Evolutionary conservation across 2,797 vertebrate genomes (phyloP).

Genomic region (Crypturellus tataupa): DNA sequence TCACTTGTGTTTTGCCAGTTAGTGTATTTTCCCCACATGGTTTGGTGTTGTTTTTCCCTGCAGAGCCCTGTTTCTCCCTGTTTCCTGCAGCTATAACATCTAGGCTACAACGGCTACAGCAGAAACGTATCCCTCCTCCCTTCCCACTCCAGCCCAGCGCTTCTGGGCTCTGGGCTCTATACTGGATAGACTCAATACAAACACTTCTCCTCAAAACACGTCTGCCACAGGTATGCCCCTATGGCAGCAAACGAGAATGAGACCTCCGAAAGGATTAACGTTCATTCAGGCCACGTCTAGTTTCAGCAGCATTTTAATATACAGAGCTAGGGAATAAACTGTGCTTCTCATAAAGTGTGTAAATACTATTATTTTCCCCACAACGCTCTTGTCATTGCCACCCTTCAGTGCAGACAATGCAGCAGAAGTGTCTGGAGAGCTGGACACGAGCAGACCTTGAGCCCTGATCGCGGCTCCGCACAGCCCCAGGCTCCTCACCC

Average conservation of each 20-base stretch:
- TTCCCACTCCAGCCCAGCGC: neutral
- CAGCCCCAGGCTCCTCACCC: neutral
- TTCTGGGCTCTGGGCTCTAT: neutral
- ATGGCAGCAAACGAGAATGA: neutral
- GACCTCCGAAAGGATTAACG: neutral
- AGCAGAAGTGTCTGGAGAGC: neutral
- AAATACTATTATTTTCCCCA: neutral
- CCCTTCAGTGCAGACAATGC: neutral
- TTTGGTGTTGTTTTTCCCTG: neutral
- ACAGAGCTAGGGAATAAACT: neutral
- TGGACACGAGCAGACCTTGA: neutral
- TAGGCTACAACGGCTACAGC: neutral
- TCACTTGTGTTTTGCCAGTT: conserved; percentile 45
- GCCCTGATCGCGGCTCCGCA: neutral
- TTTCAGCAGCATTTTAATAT: neutral
- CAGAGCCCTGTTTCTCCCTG: neutral
- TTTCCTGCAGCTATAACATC: neutral
- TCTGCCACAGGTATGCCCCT: neutral
- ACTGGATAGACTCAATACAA: neutral
- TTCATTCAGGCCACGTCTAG: neutral
- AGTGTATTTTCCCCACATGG: neutral
- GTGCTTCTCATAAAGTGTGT: neutral
- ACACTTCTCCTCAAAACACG: neutral
- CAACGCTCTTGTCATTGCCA: neutral
- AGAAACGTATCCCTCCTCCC: neutral